Base-by-base conservation (phyloP, 2,797 vertebrate genomes). In the Crypturellus tataupa region DNA sequence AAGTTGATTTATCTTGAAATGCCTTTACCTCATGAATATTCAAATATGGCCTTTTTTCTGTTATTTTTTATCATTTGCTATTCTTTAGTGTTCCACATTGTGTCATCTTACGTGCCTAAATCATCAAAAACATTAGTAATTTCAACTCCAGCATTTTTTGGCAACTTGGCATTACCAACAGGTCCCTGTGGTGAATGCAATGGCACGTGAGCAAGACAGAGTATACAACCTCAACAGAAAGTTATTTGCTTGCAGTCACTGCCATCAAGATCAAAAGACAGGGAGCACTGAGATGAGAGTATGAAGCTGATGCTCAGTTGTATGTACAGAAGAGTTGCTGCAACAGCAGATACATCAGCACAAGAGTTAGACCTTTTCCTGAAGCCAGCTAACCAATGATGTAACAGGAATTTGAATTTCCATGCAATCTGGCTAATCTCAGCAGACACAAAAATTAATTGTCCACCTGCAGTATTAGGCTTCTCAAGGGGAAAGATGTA, bases 91-190 rank as follows among this genome's bases (percentile, higher is more conserved):
- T 56, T 42, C 39, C 14, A 65, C 24, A 19, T 46, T 76, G 46
- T 76, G 37, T 47, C 29, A 15, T 79, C 59, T 88, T 69, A 63
- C 8, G 13, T 29, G 63, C 31, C 27, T 68, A 77, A 90, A 44
- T 68, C 42, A 56, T 90, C 20, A 70, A 20, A 87, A 94, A 75
- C 44, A 5, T 37, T 64, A 17, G 21, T 68, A 62, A 82, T 60
- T 73, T 92, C 53, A 90, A 62, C 85, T 72, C n/a, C 63, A 64
- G 29, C 29, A 40, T 73, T 87, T 94, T 71, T 71, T 85, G 33
- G 93, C 35, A 77, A 29, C 31, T 80, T 84, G 39, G 11, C 77
- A 21, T 80, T 94, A 51, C 65, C 29, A 35, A 12, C 2, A 2
- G 24, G 21, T 17, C 44, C 56, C 33, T 73, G 81, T 58, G 33